Conservation (phyloP, 92 coral and sea anemone genomes). For the Galaxea fascicularis region DNA sequence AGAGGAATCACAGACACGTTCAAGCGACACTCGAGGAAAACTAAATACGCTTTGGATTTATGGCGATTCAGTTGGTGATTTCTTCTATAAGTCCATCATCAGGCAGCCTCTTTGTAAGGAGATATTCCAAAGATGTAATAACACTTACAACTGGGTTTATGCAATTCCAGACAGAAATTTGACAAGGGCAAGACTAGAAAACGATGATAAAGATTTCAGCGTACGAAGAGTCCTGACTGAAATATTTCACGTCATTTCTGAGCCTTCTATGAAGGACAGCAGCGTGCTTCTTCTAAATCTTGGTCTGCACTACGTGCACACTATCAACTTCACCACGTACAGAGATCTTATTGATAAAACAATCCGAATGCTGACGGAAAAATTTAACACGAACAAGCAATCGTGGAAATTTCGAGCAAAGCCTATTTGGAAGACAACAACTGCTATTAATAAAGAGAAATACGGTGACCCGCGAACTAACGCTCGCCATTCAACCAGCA, state of each 20-base stretch:
- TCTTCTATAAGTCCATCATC: conserved; percentile 78
- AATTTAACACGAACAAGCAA: conserved; percentile 46
- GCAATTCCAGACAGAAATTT: conserved; percentile 69
- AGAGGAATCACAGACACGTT: conserved; percentile 5
- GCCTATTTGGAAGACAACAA: conserved; percentile 88
- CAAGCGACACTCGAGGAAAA: background rate
- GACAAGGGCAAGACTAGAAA: conserved; percentile 76
- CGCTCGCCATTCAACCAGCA: conserved; percentile 73
- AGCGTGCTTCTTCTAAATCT: conserved; percentile 77
- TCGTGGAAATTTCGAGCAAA: conserved; percentile 68
- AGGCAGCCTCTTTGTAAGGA: conserved; percentile 74
- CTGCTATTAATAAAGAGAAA: conserved; percentile 85
- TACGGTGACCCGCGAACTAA: conserved; percentile 86
- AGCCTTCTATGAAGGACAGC: conserved; percentile 61
- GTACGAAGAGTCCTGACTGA: conserved; percentile 68
- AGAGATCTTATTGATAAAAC: conserved; percentile 65
- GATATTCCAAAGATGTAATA: conserved; percentile 68
- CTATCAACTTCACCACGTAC: conserved; percentile 78
- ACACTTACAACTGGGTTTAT: conserved; percentile 86
- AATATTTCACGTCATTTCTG: conserved; percentile 59
- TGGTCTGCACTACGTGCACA: conserved; percentile 91
- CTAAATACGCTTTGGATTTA: conserved; percentile 78
- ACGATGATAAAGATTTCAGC: conserved; percentile 76
- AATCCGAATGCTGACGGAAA: conserved; percentile 69
- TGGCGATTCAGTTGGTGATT: conserved; percentile 86